Percentiles rank a stretch among this genome's conserved stretches.
Conservation (phyloP, 1,140 invertebrate genomes). For the Drosophila baimaii region DNA sequence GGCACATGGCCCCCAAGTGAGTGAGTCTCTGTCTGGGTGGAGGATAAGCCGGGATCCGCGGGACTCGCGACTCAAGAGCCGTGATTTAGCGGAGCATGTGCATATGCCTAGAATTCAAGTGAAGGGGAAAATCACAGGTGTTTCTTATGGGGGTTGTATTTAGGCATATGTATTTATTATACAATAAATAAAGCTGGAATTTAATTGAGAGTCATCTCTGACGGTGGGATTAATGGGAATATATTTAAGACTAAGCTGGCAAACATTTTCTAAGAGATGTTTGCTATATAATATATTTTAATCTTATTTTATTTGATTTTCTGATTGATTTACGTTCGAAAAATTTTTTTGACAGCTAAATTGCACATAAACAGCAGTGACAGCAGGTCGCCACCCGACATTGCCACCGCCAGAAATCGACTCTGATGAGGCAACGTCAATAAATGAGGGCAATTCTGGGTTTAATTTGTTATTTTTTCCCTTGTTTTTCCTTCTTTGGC, state of each 20-base stretch:
- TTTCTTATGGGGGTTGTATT: neutral
- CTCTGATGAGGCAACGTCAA: constrained; percentile 23
- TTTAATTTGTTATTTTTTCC: constrained; percentile 38
- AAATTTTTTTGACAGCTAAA: constrained; percentile 2
- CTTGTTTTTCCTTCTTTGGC: neutral
- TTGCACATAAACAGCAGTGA: constrained; percentile 19
- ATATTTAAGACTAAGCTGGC: too few species aligned
- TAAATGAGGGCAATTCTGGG: constrained; percentile 25
- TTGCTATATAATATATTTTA: too few species aligned
- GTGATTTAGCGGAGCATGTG: constrained; percentile 5
- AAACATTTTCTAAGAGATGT: too few species aligned
- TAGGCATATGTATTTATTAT: neutral
- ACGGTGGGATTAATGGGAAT: neutral
- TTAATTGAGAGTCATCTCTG: neutral
- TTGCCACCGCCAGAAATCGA: constrained; percentile 1
- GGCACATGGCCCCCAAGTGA: neutral
- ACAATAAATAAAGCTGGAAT: too few species aligned
- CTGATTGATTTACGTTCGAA: neutral
- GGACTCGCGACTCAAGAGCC: neutral
- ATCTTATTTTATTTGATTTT: neutral
- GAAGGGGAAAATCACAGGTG: constrained; percentile 10
- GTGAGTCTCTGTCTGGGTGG: neutral
- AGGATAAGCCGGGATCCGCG: constrained; percentile 14
- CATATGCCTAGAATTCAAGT: neutral
- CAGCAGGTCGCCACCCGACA: neutral